These are phyloP conservation scores for Hyperoplus lanceolatus DNA, from an alignment of 2,797 vertebrate genomes.

Conservation along the genomic window DNA sequence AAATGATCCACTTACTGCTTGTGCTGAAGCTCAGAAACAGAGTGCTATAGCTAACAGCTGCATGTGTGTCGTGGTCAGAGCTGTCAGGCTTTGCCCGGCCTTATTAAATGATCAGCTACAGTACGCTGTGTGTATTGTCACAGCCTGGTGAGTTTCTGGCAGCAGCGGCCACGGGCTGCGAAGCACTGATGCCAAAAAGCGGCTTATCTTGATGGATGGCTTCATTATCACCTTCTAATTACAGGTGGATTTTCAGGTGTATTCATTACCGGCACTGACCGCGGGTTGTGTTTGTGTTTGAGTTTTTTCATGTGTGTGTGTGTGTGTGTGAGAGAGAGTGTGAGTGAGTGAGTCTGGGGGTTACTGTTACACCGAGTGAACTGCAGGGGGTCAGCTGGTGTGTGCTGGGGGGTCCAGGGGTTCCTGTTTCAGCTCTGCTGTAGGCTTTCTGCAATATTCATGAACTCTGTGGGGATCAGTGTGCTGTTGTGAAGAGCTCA, in stretches of 20 bases:
- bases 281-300: conserved; percentile 58
- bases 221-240: conserved; percentile 93
- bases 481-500: conserved; percentile 64
- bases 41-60: conserved; percentile 32
- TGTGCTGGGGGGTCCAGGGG: conserved; percentile 66
- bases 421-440: conserved; percentile 86
- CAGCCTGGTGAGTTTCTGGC: conserved; percentile 73
- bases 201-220: conserved; percentile 87
- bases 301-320: neutral
- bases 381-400: conserved; percentile 81
- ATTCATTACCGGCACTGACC: conserved; percentile 86
- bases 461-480: conserved; percentile 77
- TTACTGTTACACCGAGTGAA: conserved; percentile 79
- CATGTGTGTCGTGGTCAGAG: conserved; percentile 21
- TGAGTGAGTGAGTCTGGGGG: conserved; percentile 54
- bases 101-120: conserved; percentile 80
- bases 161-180: conserved; percentile 57
- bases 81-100: conserved; percentile 70
- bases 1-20: conserved; percentile 12
- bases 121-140: conserved; percentile 63
- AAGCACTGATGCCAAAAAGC: conserved; percentile 81
- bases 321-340: conserved; percentile 14
- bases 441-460: conserved; percentile 84
- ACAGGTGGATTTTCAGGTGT: conserved; percentile 90
- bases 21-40: conserved; percentile 10